Evolutionary conservation across 2,888 invertebrate genomes (phyloP).

Genomic region (Drosophila prolongata): DNA sequence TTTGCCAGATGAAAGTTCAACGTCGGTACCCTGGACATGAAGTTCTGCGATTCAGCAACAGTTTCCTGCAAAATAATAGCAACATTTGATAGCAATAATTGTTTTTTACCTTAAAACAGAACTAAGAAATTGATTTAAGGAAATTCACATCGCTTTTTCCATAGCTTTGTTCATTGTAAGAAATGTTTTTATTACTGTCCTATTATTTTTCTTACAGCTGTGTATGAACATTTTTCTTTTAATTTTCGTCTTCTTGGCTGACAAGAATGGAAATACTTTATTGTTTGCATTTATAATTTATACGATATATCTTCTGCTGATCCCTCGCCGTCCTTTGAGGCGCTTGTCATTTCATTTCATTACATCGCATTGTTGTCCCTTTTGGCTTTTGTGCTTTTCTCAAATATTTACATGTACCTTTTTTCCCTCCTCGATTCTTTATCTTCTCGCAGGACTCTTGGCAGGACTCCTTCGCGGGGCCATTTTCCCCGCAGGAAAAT

Average conservation of each 20-base stretch:
- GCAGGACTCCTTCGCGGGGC: background rate
- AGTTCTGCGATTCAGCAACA: background rate
- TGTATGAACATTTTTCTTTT: slow-evolving; percentile 24
- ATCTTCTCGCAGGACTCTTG: slow-evolving; percentile 2
- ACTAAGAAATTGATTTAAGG: no score
- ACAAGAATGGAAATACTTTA: slow-evolving; percentile 42
- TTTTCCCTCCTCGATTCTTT: slow-evolving; percentile 23
- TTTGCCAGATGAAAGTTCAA: slow-evolving; percentile 31
- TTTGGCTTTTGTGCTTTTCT: slow-evolving; percentile 61
- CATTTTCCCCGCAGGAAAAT: slow-evolving; percentile 13
- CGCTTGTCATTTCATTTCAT: slow-evolving; percentile 74
- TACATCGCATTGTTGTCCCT: slow-evolving; percentile 70
- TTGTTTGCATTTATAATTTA: slow-evolving; percentile 52
- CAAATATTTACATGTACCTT: slow-evolving; percentile 72
- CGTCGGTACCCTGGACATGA: background rate
- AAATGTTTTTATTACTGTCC: no score
- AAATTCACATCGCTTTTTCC: no score
- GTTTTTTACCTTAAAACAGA: no score
- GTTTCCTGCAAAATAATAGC: background rate
- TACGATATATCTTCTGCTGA: slow-evolving; percentile 40
- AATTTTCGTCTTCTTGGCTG: slow-evolving; percentile 38
- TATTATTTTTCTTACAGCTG: background rate
- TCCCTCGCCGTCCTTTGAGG: slow-evolving; percentile 43
- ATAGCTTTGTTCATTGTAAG: no score
- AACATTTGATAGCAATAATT: no score